Conservation (phyloP, 2,797 vertebrate species). For the Uromys caudimaculatus region DNA sequence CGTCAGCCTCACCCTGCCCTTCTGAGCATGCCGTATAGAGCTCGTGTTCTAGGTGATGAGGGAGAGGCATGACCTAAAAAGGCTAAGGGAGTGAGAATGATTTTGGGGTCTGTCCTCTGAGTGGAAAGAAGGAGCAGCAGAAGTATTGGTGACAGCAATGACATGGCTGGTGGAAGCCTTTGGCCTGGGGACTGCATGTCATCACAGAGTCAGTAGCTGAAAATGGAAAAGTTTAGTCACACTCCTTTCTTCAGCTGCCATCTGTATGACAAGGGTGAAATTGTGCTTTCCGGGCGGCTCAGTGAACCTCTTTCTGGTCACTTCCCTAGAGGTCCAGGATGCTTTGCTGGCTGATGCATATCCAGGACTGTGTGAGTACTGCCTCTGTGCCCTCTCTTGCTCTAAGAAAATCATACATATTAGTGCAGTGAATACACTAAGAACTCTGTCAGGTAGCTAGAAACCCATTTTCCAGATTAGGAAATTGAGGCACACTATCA, state of each 20-base stretch:
- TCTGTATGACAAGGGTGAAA: conserved; percentile 45
- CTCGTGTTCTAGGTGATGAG: not conserved
- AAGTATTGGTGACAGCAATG: not conserved
- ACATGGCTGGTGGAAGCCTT: not conserved
- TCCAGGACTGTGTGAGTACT: not conserved
- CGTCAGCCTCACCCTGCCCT: not conserved
- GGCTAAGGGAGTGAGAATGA: not conserved
- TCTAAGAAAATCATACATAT: not conserved
- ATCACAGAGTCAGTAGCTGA: conserved; percentile 18
- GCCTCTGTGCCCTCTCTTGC: not conserved
- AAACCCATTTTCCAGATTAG: not conserved
- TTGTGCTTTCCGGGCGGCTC: not conserved
- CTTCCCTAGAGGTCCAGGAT: not conserved
- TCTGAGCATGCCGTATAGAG: not conserved
- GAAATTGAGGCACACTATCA: not conserved
- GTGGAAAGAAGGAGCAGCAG: conserved; percentile 13
- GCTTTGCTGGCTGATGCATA: not conserved
- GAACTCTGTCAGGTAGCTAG: not conserved
- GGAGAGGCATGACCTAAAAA: conserved; percentile 7
- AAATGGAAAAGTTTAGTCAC: conserved; percentile 70
- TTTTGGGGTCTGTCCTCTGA: not conserved
- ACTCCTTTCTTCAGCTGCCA: conserved; percentile 54
- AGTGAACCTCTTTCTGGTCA: not conserved
- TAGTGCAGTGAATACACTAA: not conserved
- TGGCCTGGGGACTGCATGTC: conserved; percentile 13